Evolutionary conservation across 2,888 invertebrate species (phyloP), one percentile per base, ranked within the genome.

Genomic region (Microplitis manilae): DNA sequence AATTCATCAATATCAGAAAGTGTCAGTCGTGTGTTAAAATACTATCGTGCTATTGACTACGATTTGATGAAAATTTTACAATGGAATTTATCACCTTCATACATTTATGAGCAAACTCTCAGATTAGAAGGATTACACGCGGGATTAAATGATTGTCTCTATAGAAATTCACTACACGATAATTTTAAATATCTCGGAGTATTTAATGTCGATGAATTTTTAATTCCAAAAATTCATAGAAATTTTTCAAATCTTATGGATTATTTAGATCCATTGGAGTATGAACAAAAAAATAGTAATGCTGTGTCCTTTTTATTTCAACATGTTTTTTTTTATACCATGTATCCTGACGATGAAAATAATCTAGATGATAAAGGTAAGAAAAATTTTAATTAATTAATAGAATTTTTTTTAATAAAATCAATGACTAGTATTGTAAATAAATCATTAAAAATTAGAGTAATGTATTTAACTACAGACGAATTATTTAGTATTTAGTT

Each of bases 271-370:
- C 79, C 80, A 2, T 41, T 61, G 13, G n/a, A 17, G 17, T 20
- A 73, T 60, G 20, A 69, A 65, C n/a, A 65, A 41, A 6, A 4
- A 2, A 87, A 87, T 77, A 86, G 86, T 1, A 85, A 87, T 13
- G 87, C 87, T 6, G 89, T 90, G 6, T 90, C 90, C 5, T 91
- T 90, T 77, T 82, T 90, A 39, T 91, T 91, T 84, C 90, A 90
- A 79, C 91, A 91, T 79, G 90, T 90, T 1, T 92, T 92, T 85
- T 92, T 91, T 83, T 90, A 90, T 76, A 87, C 90, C 1, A 89
- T 90, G 79, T 91, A 91, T 83, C 87, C 87, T 65, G 90, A 90
- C 76, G 91, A 91, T 77, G 85, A 84, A 30, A 86, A 85, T 68
- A 86, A 85, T 38, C 2, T 7, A 1, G 73, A 72, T 38, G 77